Base-by-base conservation (phyloP, 2,797 vertebrate species). In the Capromys pilorides region DNA sequence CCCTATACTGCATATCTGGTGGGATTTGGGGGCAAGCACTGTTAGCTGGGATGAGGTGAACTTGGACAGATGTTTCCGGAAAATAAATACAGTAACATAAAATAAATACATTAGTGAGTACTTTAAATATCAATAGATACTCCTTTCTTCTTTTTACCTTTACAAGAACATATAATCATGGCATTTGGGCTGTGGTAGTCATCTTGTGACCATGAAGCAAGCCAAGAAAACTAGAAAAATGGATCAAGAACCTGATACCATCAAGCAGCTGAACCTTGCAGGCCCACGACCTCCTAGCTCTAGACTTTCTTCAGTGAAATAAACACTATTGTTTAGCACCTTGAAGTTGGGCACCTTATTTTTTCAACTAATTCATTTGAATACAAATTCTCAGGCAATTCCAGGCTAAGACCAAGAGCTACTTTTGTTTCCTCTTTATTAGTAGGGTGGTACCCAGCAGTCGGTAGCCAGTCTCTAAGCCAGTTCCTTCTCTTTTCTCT, bases 171-270 rank as follows among this genome's bases (percentile, higher is more conserved):
- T 22, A 31, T 51, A 90, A 41, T 51, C 31, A 64, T 66, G 49
- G 54, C 61, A 67, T 69, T n/a, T 86, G 73, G 39, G 82, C 36
- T 77, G 77, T 5, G 8, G 75, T 61, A 81, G 36, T 31, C 41
- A 75, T 57, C 36, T 67, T 75, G 88, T 89, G 59, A 92, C 86
- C 45, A 61, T 36, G 5, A 90, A 78, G 61, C 18, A 57, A 94
- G n/a, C 77, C 26, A 71, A 78, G 79, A 75, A 94, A 73, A 90
- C 22, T 49, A 75, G 87, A 87, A 82, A 91, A 16, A 36, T 69
- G n/a, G 62, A 93, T 39, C 16, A 77, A 86, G 77, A 94, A 21
- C 33, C 49, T 80, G 67, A n/a, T 45, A 45, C 51, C n/a, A 12
- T 28, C 71, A 69, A 81, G 39, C 24, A 67, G 59, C 66, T 61